These are phyloP conservation scores for Equus przewalskii DNA, from an alignment of 2,113 vertebrate genomes.

Conservation along the genomic window DNA sequence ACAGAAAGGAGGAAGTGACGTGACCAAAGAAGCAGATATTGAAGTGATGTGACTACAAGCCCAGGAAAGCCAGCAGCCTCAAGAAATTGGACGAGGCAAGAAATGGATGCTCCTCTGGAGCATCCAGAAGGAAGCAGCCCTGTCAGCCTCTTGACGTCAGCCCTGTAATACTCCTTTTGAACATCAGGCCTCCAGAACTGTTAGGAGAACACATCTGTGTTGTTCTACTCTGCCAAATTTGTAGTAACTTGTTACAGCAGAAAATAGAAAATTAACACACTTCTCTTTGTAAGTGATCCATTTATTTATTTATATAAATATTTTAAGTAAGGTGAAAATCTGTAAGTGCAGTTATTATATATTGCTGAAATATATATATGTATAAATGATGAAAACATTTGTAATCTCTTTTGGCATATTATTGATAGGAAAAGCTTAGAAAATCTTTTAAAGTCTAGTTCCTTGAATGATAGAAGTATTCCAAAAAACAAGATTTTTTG, in stretches of 20 bases:
- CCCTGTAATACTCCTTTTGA: not conserved
- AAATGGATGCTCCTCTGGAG: not conserved
- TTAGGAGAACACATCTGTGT: not conserved
- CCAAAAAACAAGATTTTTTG: not conserved
- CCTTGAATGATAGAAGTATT: not conserved
- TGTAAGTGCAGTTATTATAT: not conserved
- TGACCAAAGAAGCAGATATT: not conserved
- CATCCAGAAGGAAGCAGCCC: not conserved
- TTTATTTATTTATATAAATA: not conserved
- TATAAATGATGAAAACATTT: not conserved
- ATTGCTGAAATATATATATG: not conserved
- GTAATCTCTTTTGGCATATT: not conserved
- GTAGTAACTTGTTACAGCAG: not conserved
- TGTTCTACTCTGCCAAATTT: not conserved
- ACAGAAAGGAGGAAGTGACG: not conserved
- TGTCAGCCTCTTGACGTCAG: not conserved
- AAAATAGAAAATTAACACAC: not conserved
- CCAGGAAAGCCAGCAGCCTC: not conserved
- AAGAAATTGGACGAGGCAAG: not conserved
- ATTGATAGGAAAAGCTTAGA: not conserved
- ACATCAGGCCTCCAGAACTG: not conserved
- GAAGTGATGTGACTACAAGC: not conserved
- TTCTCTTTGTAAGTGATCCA: not conserved
- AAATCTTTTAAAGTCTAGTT: not conserved
- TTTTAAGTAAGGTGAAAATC: not conserved